These are phyloP conservation scores for Gadus chalcogrammus DNA, from an alignment of 2,113 vertebrate species.

Conservation along the genomic window DNA sequence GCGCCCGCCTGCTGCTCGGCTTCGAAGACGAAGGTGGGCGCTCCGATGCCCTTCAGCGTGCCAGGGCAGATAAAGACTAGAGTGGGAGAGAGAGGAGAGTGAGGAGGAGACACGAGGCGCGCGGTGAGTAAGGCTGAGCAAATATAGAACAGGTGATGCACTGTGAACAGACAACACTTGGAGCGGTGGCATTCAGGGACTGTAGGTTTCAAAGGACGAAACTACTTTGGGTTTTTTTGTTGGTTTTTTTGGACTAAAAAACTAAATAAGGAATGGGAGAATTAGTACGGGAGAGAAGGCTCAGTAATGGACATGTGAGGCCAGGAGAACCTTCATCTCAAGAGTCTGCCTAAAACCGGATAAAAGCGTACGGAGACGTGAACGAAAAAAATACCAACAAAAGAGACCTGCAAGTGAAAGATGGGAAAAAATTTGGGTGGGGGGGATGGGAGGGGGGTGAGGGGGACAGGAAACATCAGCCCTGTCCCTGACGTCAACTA, in stretches of 20 bases:
- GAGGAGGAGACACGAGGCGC: background rate
- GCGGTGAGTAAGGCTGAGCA: too few species aligned
- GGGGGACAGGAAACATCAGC: slow-evolving; percentile 34
- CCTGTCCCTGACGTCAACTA: slow-evolving; percentile 44
- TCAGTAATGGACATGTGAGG: slow-evolving; percentile 45
- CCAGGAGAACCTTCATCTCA: slow-evolving; percentile 54
- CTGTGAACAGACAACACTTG: slow-evolving; percentile 34
- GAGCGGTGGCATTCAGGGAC: slow-evolving; percentile 51
- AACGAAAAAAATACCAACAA: slow-evolving; percentile 40
- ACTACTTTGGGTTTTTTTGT: slow-evolving; percentile 17
- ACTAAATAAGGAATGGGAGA: slow-evolving; percentile 26
- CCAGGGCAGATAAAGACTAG: slow-evolving; percentile 99
- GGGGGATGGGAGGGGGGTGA: slow-evolving; percentile 16
- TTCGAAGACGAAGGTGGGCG: slow-evolving; percentile 91
- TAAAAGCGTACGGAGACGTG: slow-evolving; percentile 40
- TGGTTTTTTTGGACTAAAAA: slow-evolving; percentile 30
- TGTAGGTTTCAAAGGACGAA: slow-evolving; percentile 48
- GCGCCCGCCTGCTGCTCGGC: slow-evolving; percentile 96
- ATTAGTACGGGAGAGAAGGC: slow-evolving; percentile 33
- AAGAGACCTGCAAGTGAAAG: slow-evolving; percentile 68
- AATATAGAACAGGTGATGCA: too few species aligned
- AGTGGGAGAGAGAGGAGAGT: slow-evolving; percentile 21
- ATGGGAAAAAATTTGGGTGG: slow-evolving; percentile 40
- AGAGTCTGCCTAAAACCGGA: slow-evolving; percentile 55
- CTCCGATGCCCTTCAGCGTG: slow-evolving; percentile 92